Evolutionary conservation across 2,888 invertebrate species (phyloP), one percentile per base, ranked within the genome.

Genomic region (Andrena bicolor): DNA sequence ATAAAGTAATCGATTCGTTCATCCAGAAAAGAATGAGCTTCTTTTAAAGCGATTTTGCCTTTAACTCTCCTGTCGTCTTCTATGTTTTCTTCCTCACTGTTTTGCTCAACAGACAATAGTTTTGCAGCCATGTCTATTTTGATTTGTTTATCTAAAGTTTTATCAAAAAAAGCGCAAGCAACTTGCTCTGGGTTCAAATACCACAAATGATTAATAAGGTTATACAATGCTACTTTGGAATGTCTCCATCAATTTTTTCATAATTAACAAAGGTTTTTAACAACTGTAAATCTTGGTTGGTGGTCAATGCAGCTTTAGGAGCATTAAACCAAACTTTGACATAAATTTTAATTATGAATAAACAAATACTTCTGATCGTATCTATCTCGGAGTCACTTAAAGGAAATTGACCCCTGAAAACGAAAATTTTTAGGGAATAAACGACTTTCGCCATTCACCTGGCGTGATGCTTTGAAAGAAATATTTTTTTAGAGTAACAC

Each of bases 381-480:
- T 5, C 16, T 49, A 49, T 35, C 49, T n/a, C 49, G 7, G n/a
- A n/a, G 5, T 49, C 49, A 49, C 49, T 49, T n/a, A 51, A 51
- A 51, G n/a, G n/a, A n/a, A 51, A 51, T 51, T 51, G 49, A 51
- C 49, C n/a, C n/a, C 6, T n/a, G 49, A 20, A 51, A 51, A 51
- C 2, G 6, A n/a, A 51, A n/a, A 51, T n/a, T n/a, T 51, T 51
- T 51, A 20, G 49, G 49, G n/a, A 51, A 6, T 51, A 51, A 51
- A 51, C n/a, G n/a, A n/a, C 7, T 1, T 51, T 51, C 7, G n/a
- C n/a, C n/a, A 51, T 51, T 6, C 49, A 51, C 49, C 49, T 51
- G 49, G 49, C 49, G 49, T 51, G n/a, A 51, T 51, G n/a, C 49
- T n/a, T n/a, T 51, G 49, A 51, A 51, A 51, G n/a, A 51, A 51